Evolutionary conservation across 1,140 invertebrate genomes (phyloP).

Genomic region (Mizuhopecten yessoensis): DNA sequence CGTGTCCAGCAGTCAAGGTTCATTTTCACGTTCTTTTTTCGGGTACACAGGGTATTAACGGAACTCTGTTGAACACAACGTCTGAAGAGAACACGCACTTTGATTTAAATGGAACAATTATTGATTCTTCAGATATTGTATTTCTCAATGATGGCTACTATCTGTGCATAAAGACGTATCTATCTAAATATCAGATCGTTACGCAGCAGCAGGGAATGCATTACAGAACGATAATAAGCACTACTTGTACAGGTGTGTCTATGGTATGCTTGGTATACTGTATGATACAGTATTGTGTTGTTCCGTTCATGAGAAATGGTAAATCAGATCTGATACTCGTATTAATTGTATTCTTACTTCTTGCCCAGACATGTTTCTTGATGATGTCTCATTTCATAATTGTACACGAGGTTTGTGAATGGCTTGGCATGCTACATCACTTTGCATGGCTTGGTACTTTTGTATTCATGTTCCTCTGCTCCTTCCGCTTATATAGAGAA

Average conservation of each 20-base stretch:
- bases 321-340: background rate
- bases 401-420: background rate
- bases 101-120: background rate
- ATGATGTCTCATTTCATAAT: background rate
- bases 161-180: background rate
- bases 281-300: background rate
- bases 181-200: background rate
- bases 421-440: background rate
- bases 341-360: background rate
- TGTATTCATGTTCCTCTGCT: background rate
- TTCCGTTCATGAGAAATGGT: background rate
- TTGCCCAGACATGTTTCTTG: background rate
- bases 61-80: no score
- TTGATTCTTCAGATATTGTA: background rate
- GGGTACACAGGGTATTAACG: no score
- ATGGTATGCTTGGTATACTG: background rate
- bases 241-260: background rate
- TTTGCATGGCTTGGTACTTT: background rate
- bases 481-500: background rate
- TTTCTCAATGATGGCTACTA: background rate
- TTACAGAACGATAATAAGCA: background rate
- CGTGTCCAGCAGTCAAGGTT: background rate
- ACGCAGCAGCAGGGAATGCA: background rate
- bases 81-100: background rate
- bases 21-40: no score